Percentiles rank a stretch among this genome's conserved stretches.
phyloP scores from a whole-genome alignment of 2,113 vertebrate genomes.

The Entosphenus tridentatus region DNA sequence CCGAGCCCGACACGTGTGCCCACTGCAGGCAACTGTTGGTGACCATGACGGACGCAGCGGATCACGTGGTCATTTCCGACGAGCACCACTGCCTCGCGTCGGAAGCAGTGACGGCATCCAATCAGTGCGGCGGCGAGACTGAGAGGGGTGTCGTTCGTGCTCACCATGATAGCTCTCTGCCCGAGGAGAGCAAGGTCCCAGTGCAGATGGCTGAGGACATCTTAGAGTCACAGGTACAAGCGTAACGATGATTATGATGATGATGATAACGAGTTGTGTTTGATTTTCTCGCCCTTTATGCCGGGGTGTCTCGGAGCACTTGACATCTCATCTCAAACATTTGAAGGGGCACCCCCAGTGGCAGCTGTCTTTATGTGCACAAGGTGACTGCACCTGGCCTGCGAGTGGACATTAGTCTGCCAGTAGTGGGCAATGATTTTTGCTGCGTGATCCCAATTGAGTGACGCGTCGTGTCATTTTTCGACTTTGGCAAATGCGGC shows the following conservation, averaged over 20 bases:
- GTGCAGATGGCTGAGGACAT: background rate
- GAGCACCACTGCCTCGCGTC: conserved; percentile 47
- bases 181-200: background rate
- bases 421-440: too few species aligned
- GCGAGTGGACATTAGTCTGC: too few species aligned
- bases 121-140: background rate
- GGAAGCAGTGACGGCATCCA: background rate
- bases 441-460: too few species aligned
- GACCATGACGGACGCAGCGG: conserved; percentile 93
- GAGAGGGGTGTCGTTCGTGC: background rate
- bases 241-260: background rate
- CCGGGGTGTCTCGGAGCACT: too few species aligned
- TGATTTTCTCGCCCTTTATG: background rate
- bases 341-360: too few species aligned
- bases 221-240: background rate
- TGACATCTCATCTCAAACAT: too few species aligned
- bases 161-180: background rate
- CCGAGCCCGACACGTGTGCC: conserved; percentile 55
- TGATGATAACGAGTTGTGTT: background rate
- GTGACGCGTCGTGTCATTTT: too few species aligned
- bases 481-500: too few species aligned
- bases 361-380: too few species aligned
- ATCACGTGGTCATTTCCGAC: conserved; percentile 95
- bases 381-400: too few species aligned
- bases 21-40: conserved; percentile 78